phyloP scores from a whole-genome alignment of 1,140 invertebrate species.

The Dolichoris vasculosae region DNA sequence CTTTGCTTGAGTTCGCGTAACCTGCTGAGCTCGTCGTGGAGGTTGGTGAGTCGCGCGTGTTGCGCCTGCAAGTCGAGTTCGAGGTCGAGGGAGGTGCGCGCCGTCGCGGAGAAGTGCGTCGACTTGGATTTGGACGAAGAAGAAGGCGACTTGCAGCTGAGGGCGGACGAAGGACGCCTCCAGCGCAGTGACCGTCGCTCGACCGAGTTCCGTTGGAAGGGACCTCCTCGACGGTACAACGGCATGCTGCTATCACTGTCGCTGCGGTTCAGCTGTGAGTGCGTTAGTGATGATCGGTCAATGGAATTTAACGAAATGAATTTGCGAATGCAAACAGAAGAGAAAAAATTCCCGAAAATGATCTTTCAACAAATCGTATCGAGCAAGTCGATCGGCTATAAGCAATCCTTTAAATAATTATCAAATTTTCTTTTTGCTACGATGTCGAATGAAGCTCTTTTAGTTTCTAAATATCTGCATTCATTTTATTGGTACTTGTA shows the following conservation, averaged over 20 bases:
- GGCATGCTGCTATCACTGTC: slow-evolving; percentile 98
- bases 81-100: slow-evolving; percentile 92
- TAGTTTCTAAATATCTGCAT: too few species aligned
- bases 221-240: slow-evolving; percentile 84
- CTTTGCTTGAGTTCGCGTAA: slow-evolving; percentile 87
- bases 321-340: too few species aligned
- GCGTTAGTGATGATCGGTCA: neutral
- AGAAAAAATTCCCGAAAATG: too few species aligned
- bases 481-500: too few species aligned
- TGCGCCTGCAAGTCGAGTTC: slow-evolving; percentile 94
- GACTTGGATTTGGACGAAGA: slow-evolving; percentile 69
- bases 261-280: slow-evolving; percentile 90
- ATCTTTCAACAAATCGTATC: too few species aligned
- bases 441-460: too few species aligned
- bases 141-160: slow-evolving; percentile 67
- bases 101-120: slow-evolving; percentile 77
- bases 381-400: too few species aligned
- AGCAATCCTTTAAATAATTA: too few species aligned
- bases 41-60: slow-evolving; percentile 85
- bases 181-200: slow-evolving; percentile 91
- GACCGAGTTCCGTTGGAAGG: slow-evolving; percentile 92
- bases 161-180: slow-evolving; percentile 75
- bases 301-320: neutral
- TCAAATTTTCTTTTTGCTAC: too few species aligned
- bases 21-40: slow-evolving; percentile 88